Evolutionary conservation across 1,140 invertebrate genomes (phyloP).

Genomic region (Cepaea nemoralis): DNA sequence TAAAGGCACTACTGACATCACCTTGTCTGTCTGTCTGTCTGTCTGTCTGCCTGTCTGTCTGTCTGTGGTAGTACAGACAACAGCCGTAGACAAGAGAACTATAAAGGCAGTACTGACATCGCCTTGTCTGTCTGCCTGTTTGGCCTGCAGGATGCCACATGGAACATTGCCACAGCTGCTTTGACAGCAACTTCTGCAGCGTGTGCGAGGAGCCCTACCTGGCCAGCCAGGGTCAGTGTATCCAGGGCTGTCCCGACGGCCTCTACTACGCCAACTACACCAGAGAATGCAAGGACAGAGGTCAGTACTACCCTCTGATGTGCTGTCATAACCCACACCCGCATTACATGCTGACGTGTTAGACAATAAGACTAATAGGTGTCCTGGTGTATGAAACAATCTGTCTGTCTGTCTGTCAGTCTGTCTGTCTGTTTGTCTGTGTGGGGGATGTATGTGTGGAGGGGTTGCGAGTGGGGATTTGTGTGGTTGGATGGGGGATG

Average conservation of each 20-base stretch:
- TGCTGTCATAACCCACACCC: neutral
- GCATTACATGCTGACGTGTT: neutral
- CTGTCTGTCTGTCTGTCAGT: neutral
- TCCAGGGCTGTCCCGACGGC: constrained; percentile 58
- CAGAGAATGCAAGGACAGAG: constrained; percentile 57
- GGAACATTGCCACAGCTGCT: constrained; percentile 62
- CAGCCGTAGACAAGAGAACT: too few species aligned
- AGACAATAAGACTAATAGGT: neutral
- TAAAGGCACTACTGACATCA: too few species aligned
- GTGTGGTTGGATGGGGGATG: too few species aligned
- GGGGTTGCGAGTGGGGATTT: too few species aligned
- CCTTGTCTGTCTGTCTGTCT: too few species aligned
- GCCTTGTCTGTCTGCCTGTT: too few species aligned
- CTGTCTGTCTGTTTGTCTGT: too few species aligned
- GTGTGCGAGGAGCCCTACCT: constrained; percentile 59
- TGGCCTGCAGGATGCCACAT: constrained; percentile 60
- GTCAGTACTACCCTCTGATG: constrained; percentile 42
- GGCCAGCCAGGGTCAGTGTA: constrained; percentile 61
- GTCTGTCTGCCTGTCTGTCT: too few species aligned
- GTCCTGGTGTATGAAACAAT: too few species aligned
- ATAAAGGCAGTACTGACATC: too few species aligned
- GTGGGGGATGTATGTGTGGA: too few species aligned
- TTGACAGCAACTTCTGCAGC: constrained; percentile 59
- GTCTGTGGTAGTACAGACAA: too few species aligned
- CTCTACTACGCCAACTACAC: constrained; percentile 62